These are phyloP conservation scores for Ennomos fuscantarius DNA, from an alignment of 2,888 invertebrate species.

Conservation along the genomic window DNA sequence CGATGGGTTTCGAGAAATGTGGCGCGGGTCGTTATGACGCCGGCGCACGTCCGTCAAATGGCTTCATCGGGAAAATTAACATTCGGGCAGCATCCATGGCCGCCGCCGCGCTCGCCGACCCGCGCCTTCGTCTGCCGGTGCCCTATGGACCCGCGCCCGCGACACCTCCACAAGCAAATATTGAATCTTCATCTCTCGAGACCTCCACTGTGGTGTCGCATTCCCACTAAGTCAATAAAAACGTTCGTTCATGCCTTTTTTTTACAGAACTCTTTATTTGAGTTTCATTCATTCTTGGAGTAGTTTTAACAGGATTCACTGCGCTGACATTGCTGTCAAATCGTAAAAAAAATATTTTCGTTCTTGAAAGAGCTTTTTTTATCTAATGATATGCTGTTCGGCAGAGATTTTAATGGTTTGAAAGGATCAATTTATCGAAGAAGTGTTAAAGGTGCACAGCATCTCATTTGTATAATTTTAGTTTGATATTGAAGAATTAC, in stretches of 20 bases:
- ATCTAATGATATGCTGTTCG: conserved; percentile 1
- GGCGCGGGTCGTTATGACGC: conserved; percentile 64
- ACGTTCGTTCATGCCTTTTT: conserved; percentile 58
- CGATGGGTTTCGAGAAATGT: conserved; percentile 74
- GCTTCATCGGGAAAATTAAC: conserved; percentile 81
- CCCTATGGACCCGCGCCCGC: conserved; percentile 40
- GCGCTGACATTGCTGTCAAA: conserved; percentile 16
- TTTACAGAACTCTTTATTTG: conserved; percentile 40
- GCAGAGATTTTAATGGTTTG: too few species aligned
- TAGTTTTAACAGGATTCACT: conserved; percentile 39
- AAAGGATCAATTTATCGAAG: too few species aligned
- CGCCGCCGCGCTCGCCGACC: conserved; percentile 20
- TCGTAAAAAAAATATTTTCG: conserved; percentile 11
- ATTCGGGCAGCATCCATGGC: conserved; percentile 72
- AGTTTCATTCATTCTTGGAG: conserved; percentile 53
- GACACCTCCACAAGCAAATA: conserved; percentile 66
- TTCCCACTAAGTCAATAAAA: conserved; percentile 56
- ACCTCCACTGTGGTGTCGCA: conserved; percentile 73
- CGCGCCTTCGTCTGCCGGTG: conserved; percentile 29
- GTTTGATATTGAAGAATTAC: too few species aligned
- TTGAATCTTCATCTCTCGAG: conserved; percentile 65
- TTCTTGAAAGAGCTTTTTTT: conserved; percentile 11
- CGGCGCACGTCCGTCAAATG: conserved; percentile 75
- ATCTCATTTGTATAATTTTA: too few species aligned
- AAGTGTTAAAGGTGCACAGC: too few species aligned